A percentile compares a stretch with the other conserved stretches of the same genome.
Conservation (phyloP, 2,113 vertebrate species). For the Dissostichus mawsoni region DNA sequence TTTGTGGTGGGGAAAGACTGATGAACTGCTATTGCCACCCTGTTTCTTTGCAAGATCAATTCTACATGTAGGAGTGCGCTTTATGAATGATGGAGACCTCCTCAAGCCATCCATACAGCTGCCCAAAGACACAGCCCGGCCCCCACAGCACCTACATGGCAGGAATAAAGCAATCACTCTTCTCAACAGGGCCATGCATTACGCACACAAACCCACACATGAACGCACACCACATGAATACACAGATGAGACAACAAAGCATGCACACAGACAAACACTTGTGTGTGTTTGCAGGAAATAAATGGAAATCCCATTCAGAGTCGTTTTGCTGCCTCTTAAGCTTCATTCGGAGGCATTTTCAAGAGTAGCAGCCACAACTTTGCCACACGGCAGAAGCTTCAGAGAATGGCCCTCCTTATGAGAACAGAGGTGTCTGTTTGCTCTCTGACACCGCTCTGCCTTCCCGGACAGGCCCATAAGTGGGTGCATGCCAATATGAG, state of each 20-base stretch:
- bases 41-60: conserved; percentile 84
- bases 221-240: conserved; percentile 67
- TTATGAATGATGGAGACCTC: conserved; percentile 86
- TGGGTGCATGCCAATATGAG: conserved; percentile 83
- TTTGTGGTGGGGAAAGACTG: conserved; percentile 81
- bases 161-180: conserved; percentile 83
- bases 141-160: conserved; percentile 76
- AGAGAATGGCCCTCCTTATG: conserved; percentile 19
- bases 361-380: conserved; percentile 6
- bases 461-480: conserved; percentile 63
- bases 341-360: conserved; percentile 37
- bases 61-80: conserved; percentile 80
- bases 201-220: conserved; percentile 67
- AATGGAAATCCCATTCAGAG: background rate
- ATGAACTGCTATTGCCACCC: conserved; percentile 84
- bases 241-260: conserved; percentile 66
- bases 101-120: conserved; percentile 84
- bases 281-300: conserved; percentile 30
- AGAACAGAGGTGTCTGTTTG: conserved; percentile 46
- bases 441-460: conserved; percentile 29
- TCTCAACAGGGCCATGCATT: conserved; percentile 73
- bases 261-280: conserved; percentile 27
- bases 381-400: conserved; percentile 9
- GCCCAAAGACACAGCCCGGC: conserved; percentile 79
- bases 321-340: conserved; percentile 15